These are phyloP conservation scores for Caranx ignobilis DNA, from an alignment of 2,113 vertebrate genomes.

Conservation along the genomic window DNA sequence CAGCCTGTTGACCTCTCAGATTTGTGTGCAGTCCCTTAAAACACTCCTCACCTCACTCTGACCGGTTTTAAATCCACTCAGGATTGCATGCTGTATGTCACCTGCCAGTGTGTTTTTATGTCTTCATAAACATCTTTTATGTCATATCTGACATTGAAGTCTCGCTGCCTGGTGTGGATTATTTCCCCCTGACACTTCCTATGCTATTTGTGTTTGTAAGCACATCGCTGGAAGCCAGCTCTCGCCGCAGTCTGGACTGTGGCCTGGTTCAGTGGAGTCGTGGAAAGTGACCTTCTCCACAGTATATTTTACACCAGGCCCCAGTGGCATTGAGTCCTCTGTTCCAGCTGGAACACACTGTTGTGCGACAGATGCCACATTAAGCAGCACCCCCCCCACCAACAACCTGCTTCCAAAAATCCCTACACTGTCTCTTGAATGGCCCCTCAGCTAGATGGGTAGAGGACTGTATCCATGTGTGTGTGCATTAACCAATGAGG, in stretches of 20 bases:
- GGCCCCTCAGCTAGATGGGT: conserved; percentile 44
- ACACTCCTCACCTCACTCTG: neutral
- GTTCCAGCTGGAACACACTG: conserved; percentile 71
- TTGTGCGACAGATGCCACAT: conserved; percentile 77
- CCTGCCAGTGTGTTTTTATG: conserved; percentile 10
- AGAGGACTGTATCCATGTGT: conserved; percentile 10
- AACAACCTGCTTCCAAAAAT: conserved; percentile 64
- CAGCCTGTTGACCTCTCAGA: neutral
- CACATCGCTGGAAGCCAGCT: conserved; percentile 15
- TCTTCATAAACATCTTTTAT: conserved; percentile 9
- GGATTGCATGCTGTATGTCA: neutral
- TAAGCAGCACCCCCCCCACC: conserved; percentile 51
- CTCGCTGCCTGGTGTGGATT: conserved; percentile 2
- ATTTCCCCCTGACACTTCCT: conserved; percentile 27
- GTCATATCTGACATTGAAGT: conserved; percentile 1
- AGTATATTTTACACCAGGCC: conserved; percentile 63
- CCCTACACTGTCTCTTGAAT: conserved; percentile 50
- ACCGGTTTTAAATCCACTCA: neutral
- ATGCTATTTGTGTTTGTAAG: conserved; percentile 48
- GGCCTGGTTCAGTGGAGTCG: conserved; percentile 41
- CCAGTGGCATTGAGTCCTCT: conserved; percentile 52
- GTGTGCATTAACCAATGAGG: conserved; percentile 30
- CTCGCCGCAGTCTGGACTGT: conserved; percentile 34
- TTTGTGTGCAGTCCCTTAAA: neutral
- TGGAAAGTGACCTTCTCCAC: conserved; percentile 75